Conservation (phyloP, 1,140 invertebrate species). For the Pollicipes pollicipes region DNA sequence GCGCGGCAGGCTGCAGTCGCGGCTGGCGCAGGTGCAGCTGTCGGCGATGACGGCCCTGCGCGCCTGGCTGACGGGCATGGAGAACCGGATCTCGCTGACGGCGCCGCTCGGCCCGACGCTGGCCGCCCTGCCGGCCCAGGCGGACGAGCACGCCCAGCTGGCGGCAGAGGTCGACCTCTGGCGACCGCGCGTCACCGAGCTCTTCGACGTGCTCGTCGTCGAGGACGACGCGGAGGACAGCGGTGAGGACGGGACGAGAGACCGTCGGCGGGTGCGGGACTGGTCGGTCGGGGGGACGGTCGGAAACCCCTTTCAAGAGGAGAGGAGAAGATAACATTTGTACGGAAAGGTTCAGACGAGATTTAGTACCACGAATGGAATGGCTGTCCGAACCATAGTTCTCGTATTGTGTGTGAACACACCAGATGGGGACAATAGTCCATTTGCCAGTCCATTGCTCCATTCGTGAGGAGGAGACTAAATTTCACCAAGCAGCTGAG, state of each 20-base stretch:
- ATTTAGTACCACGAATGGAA: too few relatives aligned
- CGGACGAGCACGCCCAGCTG: neutral
- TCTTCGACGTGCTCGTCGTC: neutral
- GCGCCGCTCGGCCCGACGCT: neutral
- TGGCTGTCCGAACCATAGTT: too few relatives aligned
- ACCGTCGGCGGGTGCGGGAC: too few relatives aligned
- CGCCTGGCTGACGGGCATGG: constrained; percentile 1
- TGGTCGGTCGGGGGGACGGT: too few relatives aligned
- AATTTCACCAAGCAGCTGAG: too few relatives aligned
- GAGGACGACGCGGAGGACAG: constrained; percentile 3
- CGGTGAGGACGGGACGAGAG: constrained; percentile 26
- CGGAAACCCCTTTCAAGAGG: too few relatives aligned
- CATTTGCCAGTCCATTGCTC: too few relatives aligned
- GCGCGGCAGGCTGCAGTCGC: neutral
- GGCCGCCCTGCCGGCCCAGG: neutral
- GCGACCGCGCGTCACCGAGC: neutral
- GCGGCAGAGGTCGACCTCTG: neutral
- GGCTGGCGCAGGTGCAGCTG: neutral
- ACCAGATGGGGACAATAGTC: too few relatives aligned
- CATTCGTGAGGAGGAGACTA: too few relatives aligned
- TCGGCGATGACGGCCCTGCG: neutral
- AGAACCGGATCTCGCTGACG: neutral
- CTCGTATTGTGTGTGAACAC: too few relatives aligned
- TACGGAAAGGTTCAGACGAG: too few relatives aligned
- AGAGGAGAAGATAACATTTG: too few relatives aligned